A percentile compares a stretch with the other conserved stretches of the same genome.
Evolutionary conservation across 2,113 vertebrate genomes (phyloP).

Genomic region (Indicator indicator): DNA sequence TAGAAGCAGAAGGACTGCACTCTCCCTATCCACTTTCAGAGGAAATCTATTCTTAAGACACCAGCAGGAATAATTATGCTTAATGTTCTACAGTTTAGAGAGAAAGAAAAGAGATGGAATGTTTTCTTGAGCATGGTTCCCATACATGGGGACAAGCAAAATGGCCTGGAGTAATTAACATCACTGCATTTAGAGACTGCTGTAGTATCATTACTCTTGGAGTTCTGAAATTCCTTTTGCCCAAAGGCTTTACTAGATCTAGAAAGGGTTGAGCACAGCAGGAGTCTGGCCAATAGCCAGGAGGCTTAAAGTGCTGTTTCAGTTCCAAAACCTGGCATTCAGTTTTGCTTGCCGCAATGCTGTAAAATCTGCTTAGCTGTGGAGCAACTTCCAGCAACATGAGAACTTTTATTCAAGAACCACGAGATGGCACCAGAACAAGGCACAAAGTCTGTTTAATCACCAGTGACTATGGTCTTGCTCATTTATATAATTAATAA

Average conservation of each 20-base stretch:
- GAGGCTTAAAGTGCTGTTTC: neutral
- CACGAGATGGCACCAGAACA: conserved; percentile 69
- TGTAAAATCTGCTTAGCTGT: neutral
- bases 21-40: neutral
- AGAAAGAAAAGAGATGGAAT: neutral
- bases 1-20: neutral
- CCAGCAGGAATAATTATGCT: neutral
- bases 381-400: neutral
- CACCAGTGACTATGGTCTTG: neutral
- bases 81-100: neutral
- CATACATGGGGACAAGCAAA: neutral
- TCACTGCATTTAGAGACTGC: neutral
- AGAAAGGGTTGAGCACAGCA: neutral
- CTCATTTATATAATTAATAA: neutral
- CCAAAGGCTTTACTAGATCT: neutral
- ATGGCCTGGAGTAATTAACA: neutral
- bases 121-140: neutral
- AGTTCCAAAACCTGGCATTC: neutral
- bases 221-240: neutral
- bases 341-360: neutral
- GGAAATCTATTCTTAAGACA: neutral
- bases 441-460: neutral
- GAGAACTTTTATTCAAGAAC: neutral
- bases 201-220: neutral
- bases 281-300: neutral